Base-by-base conservation (phyloP, 2,113 vertebrate genomes). In the Cyanoderma ruficeps region DNA sequence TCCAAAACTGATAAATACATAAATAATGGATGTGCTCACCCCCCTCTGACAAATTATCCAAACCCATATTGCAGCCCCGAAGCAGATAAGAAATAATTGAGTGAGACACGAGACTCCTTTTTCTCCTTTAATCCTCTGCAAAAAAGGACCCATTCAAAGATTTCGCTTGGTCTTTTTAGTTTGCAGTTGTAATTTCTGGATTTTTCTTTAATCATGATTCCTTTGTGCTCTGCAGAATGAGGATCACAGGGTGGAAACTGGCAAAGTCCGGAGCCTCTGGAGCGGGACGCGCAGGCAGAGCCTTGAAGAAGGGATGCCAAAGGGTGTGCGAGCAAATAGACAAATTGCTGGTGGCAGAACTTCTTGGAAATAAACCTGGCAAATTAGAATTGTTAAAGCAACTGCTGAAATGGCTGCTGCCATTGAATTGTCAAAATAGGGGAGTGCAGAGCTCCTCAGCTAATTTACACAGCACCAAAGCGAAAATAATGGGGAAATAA, bases 401-500 rank as follows among this genome's bases (percentile, higher is more conserved):
- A 95, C 90, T 91, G 87, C 90, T 81, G 93, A 96, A 96, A 97
- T 92, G 93, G 88, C 94, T 97, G 94, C 91, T 96, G 96, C 95
- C 96, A 95, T 68, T 91, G 94, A 91, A 96, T 96, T 95, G 95
- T 97, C 96, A 97, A 95, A 97, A 96, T 82, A 97, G 91, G 90
- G 89, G 95, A 89, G 83, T 93, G 87, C 92, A 86, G 92, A 91
- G 77, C 94, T 97, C 75, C 91, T 92, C 2, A 1, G 77, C 90
- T 96, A 89, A 97, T 97, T 97, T 97, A 94, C 95, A 91, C 95
- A 86, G 94, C 94, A 91, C 91, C 96, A 97, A 95, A 95, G 95
- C 93, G 96, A 96, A 96, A 97, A 97, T 95, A 97, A 97, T 97
- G 91, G 93, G 77, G 88, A 95, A 94, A 96, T 97, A 96, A 97